Conservation (phyloP, 2,888 invertebrate species). For the Trilocha varians region DNA sequence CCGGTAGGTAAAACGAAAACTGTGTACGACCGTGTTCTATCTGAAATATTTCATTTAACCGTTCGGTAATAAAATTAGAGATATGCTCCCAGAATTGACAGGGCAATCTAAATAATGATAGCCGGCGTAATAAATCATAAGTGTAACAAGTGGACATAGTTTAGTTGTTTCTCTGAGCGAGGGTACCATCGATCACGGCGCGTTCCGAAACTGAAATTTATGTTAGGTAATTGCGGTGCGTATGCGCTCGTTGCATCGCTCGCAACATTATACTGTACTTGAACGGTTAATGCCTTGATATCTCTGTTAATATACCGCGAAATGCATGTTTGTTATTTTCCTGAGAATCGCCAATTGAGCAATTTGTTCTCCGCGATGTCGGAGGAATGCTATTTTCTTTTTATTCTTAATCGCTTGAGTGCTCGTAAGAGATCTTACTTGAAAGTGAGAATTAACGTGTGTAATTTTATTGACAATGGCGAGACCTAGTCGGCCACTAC, state of each 20-base stretch:
- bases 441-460: too few relatives aligned
- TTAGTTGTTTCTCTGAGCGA: conserved; percentile 42
- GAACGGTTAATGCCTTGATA: conserved; percentile 44
- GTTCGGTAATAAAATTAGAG: conserved; percentile 27
- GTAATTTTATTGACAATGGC: too few relatives aligned
- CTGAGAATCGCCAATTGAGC: conserved; percentile 14
- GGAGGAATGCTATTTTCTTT: neutral
- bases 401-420: neutral
- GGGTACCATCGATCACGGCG: conserved; percentile 56
- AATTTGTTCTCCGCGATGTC: conserved; percentile 3
- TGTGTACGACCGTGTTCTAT: conserved; percentile 28
- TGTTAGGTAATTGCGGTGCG: conserved; percentile 62
- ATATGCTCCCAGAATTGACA: conserved; percentile 31
- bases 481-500: too few relatives aligned
- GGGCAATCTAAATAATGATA: conserved; percentile 29
- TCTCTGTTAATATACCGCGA: conserved; percentile 42
- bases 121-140: conserved; percentile 47
- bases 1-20: conserved; percentile 30
- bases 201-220: conserved; percentile 53
- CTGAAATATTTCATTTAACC: conserved; percentile 21
- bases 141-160: conserved; percentile 46
- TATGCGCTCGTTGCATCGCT: conserved; percentile 29
- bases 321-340: conserved; percentile 32
- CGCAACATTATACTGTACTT: conserved; percentile 41
- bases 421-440: too few relatives aligned